Evolutionary conservation across 2,113 vertebrate species (phyloP).

Genomic region (Dipodomys spectabilis): DNA sequence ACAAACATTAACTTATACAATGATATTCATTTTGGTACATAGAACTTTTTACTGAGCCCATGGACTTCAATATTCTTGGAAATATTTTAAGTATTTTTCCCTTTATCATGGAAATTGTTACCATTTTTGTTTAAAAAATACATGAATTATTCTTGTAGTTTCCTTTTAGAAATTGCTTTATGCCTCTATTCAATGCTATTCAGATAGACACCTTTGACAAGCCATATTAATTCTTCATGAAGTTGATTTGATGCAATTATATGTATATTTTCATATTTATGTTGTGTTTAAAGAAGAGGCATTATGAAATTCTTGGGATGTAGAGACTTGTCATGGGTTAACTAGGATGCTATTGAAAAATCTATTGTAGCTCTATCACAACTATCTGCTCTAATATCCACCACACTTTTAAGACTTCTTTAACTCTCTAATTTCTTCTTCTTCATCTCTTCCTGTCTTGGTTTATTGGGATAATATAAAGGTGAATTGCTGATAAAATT

Average conservation of each 20-base stretch:
- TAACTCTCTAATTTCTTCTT: not conserved
- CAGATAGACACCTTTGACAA: not conserved
- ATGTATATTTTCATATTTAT: not conserved
- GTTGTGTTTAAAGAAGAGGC: not conserved
- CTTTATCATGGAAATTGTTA: constrained; percentile 18
- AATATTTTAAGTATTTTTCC: constrained; percentile 44
- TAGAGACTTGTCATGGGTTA: not conserved
- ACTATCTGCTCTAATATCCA: too few relatives aligned
- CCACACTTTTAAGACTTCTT: constrained; percentile 22
- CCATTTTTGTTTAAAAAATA: constrained; percentile 3
- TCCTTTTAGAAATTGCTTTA: constrained; percentile 9
- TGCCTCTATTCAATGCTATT: not conserved
- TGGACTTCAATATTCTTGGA: constrained; percentile 3
- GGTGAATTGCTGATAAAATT: too few relatives aligned
- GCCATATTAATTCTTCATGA: not conserved
- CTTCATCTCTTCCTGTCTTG: not conserved
- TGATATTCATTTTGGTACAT: constrained; percentile 33
- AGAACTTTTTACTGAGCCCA: not conserved
- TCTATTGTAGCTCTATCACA: not conserved
- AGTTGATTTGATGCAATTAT: not conserved
- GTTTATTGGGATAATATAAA: not conserved
- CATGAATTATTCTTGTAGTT: not conserved
- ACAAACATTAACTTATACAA: constrained; percentile 26
- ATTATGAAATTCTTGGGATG: not conserved
- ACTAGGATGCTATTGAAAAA: not conserved